Percentiles rank a stretch among this genome's conserved stretches.
These are phyloP conservation scores for Archips xylosteana DNA, from an alignment of 2,888 invertebrate genomes.

Conservation along the genomic window DNA sequence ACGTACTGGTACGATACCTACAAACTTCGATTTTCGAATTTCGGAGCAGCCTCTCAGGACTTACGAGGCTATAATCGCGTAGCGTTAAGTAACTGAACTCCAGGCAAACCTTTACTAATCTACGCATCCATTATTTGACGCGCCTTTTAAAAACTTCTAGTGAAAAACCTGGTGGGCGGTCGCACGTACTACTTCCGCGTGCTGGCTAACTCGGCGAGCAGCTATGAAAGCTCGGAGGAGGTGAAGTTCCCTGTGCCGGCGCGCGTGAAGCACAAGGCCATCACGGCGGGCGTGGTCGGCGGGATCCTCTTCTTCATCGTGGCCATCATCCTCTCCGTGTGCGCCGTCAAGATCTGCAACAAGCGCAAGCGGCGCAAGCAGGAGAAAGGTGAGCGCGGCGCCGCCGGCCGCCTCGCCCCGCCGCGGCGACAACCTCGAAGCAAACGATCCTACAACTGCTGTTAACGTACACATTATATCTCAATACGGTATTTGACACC, in stretches of 20 bases:
- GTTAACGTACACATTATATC: neutral
- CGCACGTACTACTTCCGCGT: conserved; percentile 97
- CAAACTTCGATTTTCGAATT: no score
- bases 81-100: no score
- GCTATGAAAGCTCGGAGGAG: conserved; percentile 94
- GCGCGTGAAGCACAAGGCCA: conserved; percentile 97
- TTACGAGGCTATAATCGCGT: no score
- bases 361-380: conserved; percentile 98
- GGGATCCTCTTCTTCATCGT: conserved; percentile 99
- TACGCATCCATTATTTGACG: neutral
- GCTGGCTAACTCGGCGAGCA: conserved; percentile 94
- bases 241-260: conserved; percentile 96
- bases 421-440: conserved; percentile 52
- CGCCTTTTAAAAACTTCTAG: conserved; percentile 76
- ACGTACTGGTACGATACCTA: no score
- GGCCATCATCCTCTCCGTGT: conserved; percentile 98
- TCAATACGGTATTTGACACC: no score
- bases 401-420: conserved; percentile 41
- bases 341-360: conserved; percentile 99
- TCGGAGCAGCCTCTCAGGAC: no score
- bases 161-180: conserved; percentile 96
- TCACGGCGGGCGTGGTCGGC: conserved; percentile 98
- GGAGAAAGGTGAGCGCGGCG: conserved; percentile 94
- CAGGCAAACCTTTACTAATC: no score
- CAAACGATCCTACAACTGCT: conserved; percentile 44